These are phyloP conservation scores for Anguilla megastoma DNA, from an alignment of 2,797 vertebrate species.

Conservation along the genomic window DNA sequence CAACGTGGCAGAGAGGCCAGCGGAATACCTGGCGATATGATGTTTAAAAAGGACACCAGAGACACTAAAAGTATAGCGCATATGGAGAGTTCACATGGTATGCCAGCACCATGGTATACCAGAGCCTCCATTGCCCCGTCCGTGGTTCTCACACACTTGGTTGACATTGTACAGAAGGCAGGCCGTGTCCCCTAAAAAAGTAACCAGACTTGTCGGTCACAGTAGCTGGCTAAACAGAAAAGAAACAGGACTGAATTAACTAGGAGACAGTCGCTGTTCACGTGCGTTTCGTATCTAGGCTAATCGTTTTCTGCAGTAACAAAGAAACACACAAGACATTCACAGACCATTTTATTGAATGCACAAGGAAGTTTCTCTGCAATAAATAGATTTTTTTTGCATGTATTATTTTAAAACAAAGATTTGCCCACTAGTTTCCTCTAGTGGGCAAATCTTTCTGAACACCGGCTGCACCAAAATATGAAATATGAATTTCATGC, in stretches of 20 bases:
- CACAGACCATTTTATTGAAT: neutral
- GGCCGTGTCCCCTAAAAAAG: neutral
- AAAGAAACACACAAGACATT: neutral
- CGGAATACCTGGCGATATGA: neutral
- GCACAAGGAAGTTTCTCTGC: neutral
- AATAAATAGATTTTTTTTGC: too few species aligned
- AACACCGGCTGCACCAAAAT: neutral
- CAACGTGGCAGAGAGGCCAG: neutral
- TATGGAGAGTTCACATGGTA: neutral
- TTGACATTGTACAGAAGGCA: neutral
- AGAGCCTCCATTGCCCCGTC: neutral
- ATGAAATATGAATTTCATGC: constrained; percentile 1
- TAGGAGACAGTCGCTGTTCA: neutral
- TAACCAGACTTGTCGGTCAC: neutral
- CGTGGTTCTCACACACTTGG: neutral
- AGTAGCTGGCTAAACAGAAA: neutral
- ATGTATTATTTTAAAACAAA: too few species aligned
- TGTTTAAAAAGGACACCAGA: neutral
- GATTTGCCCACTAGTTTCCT: too few species aligned
- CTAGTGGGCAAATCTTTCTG: neutral
- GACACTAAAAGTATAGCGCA: neutral
- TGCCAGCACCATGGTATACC: neutral
- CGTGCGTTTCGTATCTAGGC: neutral
- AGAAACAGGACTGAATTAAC: neutral
- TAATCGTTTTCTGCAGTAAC: neutral